These are phyloP conservation scores for Tryphoninae sp. DNA, from an alignment of 2,888 invertebrate genomes.

Conservation along the genomic window DNA sequence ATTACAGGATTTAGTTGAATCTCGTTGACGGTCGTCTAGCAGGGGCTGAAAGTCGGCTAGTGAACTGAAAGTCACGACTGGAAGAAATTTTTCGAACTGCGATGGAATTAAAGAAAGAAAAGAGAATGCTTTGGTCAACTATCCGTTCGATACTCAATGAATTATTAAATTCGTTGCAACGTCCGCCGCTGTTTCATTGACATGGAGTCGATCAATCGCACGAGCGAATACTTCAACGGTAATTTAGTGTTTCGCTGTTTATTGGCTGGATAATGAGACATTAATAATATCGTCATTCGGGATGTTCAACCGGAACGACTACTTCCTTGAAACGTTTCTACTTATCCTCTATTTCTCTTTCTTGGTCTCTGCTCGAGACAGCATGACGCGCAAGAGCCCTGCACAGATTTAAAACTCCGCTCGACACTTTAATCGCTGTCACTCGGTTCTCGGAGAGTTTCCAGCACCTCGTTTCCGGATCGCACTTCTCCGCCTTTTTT, in stretches of 20 bases:
- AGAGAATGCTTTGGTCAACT: no score
- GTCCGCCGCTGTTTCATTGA: no score
- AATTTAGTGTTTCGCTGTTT: not conserved
- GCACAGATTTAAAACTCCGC: constrained; percentile 60
- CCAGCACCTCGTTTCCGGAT: constrained; percentile 19
- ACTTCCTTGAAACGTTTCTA: not conserved
- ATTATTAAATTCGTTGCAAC: no score
- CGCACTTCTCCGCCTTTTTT: not conserved
- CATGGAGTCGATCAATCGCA: not conserved
- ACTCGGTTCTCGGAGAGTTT: constrained; percentile 43
- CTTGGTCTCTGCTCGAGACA: not conserved
- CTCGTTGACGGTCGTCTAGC: not conserved
- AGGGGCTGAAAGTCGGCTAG: no score
- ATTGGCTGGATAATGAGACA: not conserved
- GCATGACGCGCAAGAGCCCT: not conserved
- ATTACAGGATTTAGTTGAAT: not conserved
- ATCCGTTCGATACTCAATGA: no score
- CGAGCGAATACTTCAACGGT: not conserved
- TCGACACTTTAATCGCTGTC: constrained; percentile 62
- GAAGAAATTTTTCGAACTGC: no score
- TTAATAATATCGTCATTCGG: not conserved
- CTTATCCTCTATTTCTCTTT: not conserved
- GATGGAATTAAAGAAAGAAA: no score
- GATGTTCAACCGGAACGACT: not conserved
- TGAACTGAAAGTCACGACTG: no score